Evolutionary conservation across 1,140 invertebrate species (phyloP), one percentile per base, ranked within the genome.

Genomic region (Ceratoteleas bidentatus): DNA sequence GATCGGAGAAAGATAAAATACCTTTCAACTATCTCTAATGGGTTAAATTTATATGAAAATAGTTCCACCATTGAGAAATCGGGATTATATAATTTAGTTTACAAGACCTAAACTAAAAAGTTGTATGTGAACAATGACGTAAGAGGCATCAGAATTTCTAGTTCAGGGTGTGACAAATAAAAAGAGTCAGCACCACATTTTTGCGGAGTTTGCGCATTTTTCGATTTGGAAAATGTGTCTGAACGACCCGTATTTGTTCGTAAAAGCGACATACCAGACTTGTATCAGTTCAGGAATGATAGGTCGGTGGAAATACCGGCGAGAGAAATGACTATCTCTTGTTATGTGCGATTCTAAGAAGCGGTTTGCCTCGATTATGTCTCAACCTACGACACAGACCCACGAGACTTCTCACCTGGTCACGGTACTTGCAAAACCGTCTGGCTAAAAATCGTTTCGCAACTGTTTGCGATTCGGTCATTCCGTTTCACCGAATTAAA

Each of bases 301-400:
- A 72, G 66, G 60, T 66, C 68, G 61, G 54, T 76, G 66, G 66
- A 81, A 81, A 81, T 76, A 62, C 79, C 73, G 13, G 61, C 62
- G 40, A 76, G 78, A 81, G 78, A 81, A 81, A 81, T 69, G 68
- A 53, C 79, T 81, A 81, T 76, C 79, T 49, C 61, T 24, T 61
- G 79, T 81, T 76, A 76, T 76, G 79, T 81, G 72, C 68, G 61
- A 81, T 76, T 76, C 68, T 50, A 49, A 76, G 79, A 81, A 76
- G 79, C 68, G 61, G 78, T 81, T 66, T 76, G 54, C 54, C 72
- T 81, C 78, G 72, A 65, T 76, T 76, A 72, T 81, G 60, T 73
- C 68, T 58, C 65, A 81, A 68, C 66, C 75, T 78, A 78, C 65
- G 60, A 57, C 40, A 78, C 43, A 79, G 61, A 52, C 68, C 68